phyloP scores from a whole-genome alignment of 2,888 invertebrate species.

The Cheilosia pagana region DNA sequence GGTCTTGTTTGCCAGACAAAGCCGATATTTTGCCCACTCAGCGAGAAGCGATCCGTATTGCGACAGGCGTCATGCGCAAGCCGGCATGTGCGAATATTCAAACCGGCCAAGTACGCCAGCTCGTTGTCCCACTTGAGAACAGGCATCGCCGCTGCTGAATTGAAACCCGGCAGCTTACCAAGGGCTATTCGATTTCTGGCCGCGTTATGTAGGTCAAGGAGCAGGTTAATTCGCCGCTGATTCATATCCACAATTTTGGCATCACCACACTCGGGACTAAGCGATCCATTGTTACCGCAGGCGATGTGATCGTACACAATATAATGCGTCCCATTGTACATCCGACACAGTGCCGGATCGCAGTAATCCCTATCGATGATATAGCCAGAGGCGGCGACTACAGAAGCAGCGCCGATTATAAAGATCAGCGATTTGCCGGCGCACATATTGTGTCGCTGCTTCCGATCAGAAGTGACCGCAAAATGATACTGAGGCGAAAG shows the following conservation, averaged over 20 bases:
- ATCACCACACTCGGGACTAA: conserved; percentile 77
- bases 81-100: conserved; percentile 80
- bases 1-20: conserved; percentile 81
- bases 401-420: conserved; percentile 19
- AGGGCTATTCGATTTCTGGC: conserved; percentile 80
- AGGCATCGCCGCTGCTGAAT: conserved; percentile 80
- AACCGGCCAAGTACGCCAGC: conserved; percentile 79
- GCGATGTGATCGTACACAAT: conserved; percentile 78
- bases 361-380: conserved; percentile 76
- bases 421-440: conserved; percentile 13
- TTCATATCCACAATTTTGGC: conserved; percentile 80
- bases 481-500: conserved; percentile 53
- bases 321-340: conserved; percentile 80
- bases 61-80: conserved; percentile 81
- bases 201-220: conserved; percentile 81
- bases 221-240: conserved; percentile 79
- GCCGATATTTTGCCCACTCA: conserved; percentile 82
- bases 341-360: conserved; percentile 78
- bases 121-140: conserved; percentile 81
- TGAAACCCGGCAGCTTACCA: conserved; percentile 79
- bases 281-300: conserved; percentile 79
- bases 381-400: conserved; percentile 17
- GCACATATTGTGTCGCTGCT: conserved; percentile 57
- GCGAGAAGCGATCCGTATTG: conserved; percentile 79
- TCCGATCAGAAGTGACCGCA: conserved; percentile 64